Base-by-base conservation (phyloP, 1,140 invertebrate genomes). In the Aphaenogaster ashmeadi region DNA sequence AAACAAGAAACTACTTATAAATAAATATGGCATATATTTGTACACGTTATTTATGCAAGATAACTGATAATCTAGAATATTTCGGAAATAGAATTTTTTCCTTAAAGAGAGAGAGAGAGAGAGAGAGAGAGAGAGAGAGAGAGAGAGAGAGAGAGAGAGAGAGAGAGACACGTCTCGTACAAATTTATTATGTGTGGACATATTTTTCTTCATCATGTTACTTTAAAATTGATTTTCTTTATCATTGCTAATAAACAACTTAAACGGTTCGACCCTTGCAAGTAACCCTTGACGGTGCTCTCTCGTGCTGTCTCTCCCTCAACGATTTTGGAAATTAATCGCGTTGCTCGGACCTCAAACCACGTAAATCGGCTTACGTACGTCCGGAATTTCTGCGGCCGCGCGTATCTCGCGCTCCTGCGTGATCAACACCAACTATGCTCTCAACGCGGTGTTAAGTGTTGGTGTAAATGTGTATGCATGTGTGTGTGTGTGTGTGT, bases 261-360 rank as follows among this genome's bases (percentile, higher is more conserved):
- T 54, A 56, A 71, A 54, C 8, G 44, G 71, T 13, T 15, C 11
- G 27, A 54, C 8, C 66, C 8, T 38, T 27, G 69, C 13, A 27
- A 33, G 41, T 33, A 56, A 60, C 2, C 33, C 27, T 75, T 60
- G 54, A 60, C 27, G 54, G 11, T 47, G 54, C 41, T 21, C 80
- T 74, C 41, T 77, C 33, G 18, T 15, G 54, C 47, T 84, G 80
- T 84, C 69, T 62, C 52, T 52, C 27, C 33, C 58, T 84, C 27
- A 90, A 85, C 58, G 86, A 88, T 90, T 90, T 90, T 85, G 74
- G 60, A 85, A 90, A 90, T 90, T 85, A 90, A 90, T 89, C 87
- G 58, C 66, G 60, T 89, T 77, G 38, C 60, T 54, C 21, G 67
- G 47, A 86, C 60, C 84, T 62, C 41, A 62, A 71, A 67, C 60